Base-by-base conservation (phyloP, 2,113 vertebrate genomes). In the Aepyceros melampus region DNA sequence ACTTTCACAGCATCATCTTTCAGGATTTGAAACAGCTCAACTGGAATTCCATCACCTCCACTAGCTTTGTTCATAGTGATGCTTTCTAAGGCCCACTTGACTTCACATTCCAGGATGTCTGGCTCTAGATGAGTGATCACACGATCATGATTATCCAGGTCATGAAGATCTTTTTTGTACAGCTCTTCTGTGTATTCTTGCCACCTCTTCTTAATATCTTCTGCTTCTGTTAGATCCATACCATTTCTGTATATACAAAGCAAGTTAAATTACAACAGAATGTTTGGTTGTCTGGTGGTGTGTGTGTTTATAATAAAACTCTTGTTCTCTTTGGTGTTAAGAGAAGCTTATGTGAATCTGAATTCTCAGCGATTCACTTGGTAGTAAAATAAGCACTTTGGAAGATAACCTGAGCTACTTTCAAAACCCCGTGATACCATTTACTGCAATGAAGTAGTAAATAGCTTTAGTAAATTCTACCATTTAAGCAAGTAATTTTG, bases 401-500 rank as follows among this genome's bases (percentile, higher is more conserved):
- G 55, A 94, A 82, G 79, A 83, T 95, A 45, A 76, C 49, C 33
- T 67, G 58, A 55, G 47, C 45, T 87, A 5, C 56, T 47, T 78
- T 78, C 51, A 94, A 93, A 74, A 49, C 3, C 2, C 94, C 43
- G 14, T 49, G 89, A 55, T 92, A 55, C 47, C 74, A 36, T 83
- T 92, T 93, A n/a, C 45, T 49, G n/a, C 21, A 83, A 11, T 21
- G 27, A 92, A 84, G n/a, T n/a, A 94, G 47, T 82, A 86, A 95
- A 85, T 33, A 71, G 16, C 87, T 94, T 82, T 64, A 93, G 60
- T 71, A 83, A 96, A 58, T 93, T 53, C 67, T 96, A 56, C 55
- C 71, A 27, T 58, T 97, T 96, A 90, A 94, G 60, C 87, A 60
- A 74, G 86, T 79, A 87, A 92, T 83, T 89, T 95, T 64, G 40